Conservation (phyloP, 2,797 vertebrate genomes). For the Tapirus indicus region DNA sequence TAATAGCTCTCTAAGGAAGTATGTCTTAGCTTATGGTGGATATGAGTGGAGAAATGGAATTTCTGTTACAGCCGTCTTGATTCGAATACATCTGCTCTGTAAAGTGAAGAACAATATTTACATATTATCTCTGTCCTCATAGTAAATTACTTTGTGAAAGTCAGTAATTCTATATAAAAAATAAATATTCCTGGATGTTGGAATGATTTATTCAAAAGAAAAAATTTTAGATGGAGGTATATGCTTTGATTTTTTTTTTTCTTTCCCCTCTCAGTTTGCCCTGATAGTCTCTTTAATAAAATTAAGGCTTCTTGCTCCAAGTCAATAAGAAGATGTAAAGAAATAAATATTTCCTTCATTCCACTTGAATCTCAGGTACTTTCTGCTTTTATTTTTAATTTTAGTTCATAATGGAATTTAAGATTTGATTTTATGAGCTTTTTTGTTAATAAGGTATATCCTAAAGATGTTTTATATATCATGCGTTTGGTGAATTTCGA, state of each 20-base stretch:
- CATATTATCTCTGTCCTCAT: background rate
- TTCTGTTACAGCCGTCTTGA: background rate
- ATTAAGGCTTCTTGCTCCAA: conserved; percentile 94
- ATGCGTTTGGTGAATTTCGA: conserved; percentile 48
- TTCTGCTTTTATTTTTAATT: conserved; percentile 62
- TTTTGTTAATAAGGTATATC: conserved; percentile 53
- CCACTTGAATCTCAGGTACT: conserved; percentile 95
- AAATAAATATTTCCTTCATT: conserved; percentile 97
- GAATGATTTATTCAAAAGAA: conserved; percentile 44
- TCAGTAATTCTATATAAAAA: conserved; percentile 6
- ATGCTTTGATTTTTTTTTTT: background rate
- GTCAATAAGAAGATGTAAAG: conserved; percentile 95
- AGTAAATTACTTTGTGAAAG: conserved; percentile 32
- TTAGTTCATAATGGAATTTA: conserved; percentile 62
- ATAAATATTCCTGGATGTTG: conserved; percentile 32
- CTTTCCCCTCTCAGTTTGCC: conserved; percentile 90
- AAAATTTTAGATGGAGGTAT: background rate
- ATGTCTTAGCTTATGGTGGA: background rate
- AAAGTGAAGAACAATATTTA: conserved; percentile 10
- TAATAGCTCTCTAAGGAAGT: background rate
- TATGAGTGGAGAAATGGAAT: conserved; percentile 15
- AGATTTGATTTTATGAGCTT: conserved; percentile 58
- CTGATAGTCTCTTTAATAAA: conserved; percentile 95
- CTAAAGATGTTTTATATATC: conserved; percentile 6
- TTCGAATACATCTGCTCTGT: background rate